phyloP scores from a whole-genome alignment of 1,140 invertebrate species.

The Neodiprion lecontei region DNA sequence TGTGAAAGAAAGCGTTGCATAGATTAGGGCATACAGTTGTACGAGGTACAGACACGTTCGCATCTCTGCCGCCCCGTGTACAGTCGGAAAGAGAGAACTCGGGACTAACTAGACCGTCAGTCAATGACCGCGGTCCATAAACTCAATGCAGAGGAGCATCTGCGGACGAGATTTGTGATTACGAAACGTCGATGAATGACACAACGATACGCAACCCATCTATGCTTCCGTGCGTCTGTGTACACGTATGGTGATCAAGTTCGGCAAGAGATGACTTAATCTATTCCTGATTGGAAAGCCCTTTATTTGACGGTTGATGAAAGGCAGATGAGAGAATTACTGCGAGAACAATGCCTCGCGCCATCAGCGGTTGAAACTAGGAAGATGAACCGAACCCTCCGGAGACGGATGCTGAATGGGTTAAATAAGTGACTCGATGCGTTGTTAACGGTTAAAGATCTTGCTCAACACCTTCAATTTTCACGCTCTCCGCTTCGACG shows the following conservation, averaged over 20 bases:
- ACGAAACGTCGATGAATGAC: slow-evolving; percentile 7
- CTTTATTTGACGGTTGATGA: not conserved
- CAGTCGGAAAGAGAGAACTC: not conserved
- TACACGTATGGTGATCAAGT: not conserved
- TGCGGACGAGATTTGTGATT: not conserved
- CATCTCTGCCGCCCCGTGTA: not conserved
- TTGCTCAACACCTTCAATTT: not conserved
- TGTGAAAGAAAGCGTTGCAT: not conserved
- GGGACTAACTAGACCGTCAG: slow-evolving; percentile 1
- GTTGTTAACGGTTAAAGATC: not conserved
- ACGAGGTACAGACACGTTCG: not conserved
- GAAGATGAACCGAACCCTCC: not conserved
- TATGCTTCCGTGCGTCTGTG: too few species aligned
- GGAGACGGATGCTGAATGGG: too few species aligned
- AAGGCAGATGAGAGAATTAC: not conserved
- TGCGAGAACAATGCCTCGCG: not conserved
- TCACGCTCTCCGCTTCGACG: not conserved
- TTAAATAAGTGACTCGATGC: not conserved
- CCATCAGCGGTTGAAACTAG: not conserved
- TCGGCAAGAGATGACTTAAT: not conserved
- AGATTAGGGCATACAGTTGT: not conserved
- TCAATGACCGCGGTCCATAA: slow-evolving; percentile 5
- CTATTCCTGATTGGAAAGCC: not conserved
- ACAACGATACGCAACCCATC: not conserved
- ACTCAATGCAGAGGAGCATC: not conserved